Evolutionary conservation across 2,113 vertebrate species (phyloP).

Genomic region (Dasyurus viverrinus): DNA sequence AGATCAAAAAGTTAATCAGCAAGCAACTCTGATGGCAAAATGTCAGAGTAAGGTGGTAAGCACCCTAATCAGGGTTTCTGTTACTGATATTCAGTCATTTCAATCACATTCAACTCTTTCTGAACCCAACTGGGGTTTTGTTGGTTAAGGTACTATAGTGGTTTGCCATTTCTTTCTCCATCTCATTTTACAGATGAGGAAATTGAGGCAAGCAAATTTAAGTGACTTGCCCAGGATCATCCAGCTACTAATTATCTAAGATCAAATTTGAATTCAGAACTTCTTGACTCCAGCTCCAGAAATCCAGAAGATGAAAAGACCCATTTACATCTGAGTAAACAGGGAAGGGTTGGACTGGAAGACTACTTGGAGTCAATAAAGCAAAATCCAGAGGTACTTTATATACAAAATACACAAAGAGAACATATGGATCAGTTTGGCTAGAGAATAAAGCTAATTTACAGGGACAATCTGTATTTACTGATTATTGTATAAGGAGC

Average conservation of each 20-base stretch:
- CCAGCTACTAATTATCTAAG: background rate
- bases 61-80: background rate
- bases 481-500: too few relatives aligned
- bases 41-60: background rate
- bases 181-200: background rate
- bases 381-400: background rate
- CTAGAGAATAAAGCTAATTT: background rate
- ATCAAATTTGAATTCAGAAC: background rate
- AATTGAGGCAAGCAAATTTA: background rate
- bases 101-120: background rate
- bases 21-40: background rate
- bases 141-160: background rate
- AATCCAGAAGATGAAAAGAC: background rate
- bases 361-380: background rate
- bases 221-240: background rate
- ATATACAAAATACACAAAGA: background rate
- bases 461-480: background rate
- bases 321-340: background rate
- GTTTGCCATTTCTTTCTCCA: background rate
- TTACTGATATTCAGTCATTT: background rate
- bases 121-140: background rate
- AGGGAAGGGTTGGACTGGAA: background rate
- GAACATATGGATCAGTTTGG: background rate
- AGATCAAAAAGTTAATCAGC: background rate
- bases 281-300: background rate